Base-by-base conservation (phyloP, 2,888 invertebrate genomes). In the Eubasilissa splendida region DNA sequence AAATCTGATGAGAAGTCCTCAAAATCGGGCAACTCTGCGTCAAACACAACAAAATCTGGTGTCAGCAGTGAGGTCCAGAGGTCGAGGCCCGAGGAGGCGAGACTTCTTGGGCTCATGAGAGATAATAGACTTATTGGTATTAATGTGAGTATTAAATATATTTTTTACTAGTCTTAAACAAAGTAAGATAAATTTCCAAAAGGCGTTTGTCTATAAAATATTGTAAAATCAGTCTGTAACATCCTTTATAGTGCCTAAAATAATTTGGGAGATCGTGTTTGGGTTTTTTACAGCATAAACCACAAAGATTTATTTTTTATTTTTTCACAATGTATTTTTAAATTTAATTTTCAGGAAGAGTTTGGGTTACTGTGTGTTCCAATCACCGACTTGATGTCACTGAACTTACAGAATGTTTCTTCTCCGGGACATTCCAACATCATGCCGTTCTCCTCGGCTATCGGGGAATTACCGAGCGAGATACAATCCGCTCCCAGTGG, bases 311-410 rank as follows among this genome's bases (percentile, higher is more conserved):
- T 7, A 22, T 7, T 42, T 42, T 42, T 42, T 42, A 42, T 42
- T 42, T 42, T 42, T 42, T 42, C 12, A 14, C 11, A n/a, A 66
- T 50, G 7, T 68, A 1, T 14, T 52, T 70, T 53, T 70, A 53
- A 5, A 42, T 42, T 42, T 42, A 3, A 42, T 85, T 85, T 53
- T 86, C 78, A 90, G 90, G 90, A 90, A n/a, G 90, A 90, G 76
- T 80, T 89, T 4, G 90, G 90, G 1, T 88, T 90, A 11, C 87
- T 88, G 85, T 90, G 90, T 85, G 89, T 90, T 1, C 90, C 89
- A 0, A 82, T 90, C 22, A 88, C 90, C 0, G 89, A 90, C 73
- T 88, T 90, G 84, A 85, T 90, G 2, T 88, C 89, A 0, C 80
- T 90, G 3, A 88, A 88, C 85, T 87, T 89, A 82, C 87, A 87